A percentile compares a stretch with the other conserved stretches of the same genome.
Conservation (phyloP, 1,140 invertebrate species). For the Ditylenchus dipsaci region DNA sequence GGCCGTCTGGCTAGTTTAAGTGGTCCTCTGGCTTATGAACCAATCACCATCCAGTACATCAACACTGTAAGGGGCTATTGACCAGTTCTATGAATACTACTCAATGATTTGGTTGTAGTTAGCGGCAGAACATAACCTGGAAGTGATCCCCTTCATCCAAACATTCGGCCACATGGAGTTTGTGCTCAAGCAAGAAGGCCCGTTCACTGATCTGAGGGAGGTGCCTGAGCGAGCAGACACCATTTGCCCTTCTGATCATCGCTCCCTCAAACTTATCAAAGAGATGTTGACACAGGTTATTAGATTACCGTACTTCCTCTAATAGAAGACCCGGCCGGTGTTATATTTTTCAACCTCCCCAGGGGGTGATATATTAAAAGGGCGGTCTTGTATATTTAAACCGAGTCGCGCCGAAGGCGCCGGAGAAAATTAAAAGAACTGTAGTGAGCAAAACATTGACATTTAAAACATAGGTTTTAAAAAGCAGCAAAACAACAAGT, state of each 20-base stretch:
- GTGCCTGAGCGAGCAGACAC: slow-evolving; percentile 57
- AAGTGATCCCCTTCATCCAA: slow-evolving; percentile 77
- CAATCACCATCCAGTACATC: slow-evolving; percentile 68
- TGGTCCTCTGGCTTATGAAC: slow-evolving; percentile 73
- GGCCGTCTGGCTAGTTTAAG: slow-evolving; percentile 67
- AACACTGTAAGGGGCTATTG: slow-evolving; percentile 7
- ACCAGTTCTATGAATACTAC: slow-evolving; percentile 19
- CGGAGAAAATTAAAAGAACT: too few relatives aligned
- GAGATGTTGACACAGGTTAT: slow-evolving; percentile 64
- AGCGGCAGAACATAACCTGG: slow-evolving; percentile 64
- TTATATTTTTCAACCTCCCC: too few relatives aligned
- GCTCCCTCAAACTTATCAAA: slow-evolving; percentile 61
- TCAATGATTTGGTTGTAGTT: slow-evolving; percentile 57
- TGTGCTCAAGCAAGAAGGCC: slow-evolving; percentile 41
- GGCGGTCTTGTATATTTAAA: too few relatives aligned
- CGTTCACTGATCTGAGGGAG: slow-evolving; percentile 63
- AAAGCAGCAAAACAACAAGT: too few relatives aligned
- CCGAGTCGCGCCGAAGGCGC: too few relatives aligned
- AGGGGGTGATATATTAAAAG: too few relatives aligned
- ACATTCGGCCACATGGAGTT: slow-evolving; percentile 81
- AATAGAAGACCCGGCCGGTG: too few relatives aligned
- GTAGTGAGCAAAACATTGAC: too few relatives aligned
- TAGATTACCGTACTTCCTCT: too few relatives aligned
- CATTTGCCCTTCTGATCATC: slow-evolving; percentile 61
- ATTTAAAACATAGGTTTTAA: too few relatives aligned